These are phyloP conservation scores for Temnothorax curvispinosus DNA, from an alignment of 1,140 invertebrate species.

Conservation along the genomic window DNA sequence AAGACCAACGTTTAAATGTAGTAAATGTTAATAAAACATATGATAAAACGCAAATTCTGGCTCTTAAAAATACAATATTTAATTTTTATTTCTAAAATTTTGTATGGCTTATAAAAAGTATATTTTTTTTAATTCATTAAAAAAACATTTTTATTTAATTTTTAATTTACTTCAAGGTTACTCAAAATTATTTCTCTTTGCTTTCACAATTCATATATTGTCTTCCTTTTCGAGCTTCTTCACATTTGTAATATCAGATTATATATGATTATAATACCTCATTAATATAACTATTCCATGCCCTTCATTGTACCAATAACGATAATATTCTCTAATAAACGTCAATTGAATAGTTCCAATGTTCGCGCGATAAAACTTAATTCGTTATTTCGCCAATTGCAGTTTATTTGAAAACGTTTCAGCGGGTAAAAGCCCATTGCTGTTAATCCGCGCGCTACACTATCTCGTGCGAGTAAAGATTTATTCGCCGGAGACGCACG, in stretches of 20 bases:
- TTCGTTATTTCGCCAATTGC: neutral
- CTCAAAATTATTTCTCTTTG: neutral
- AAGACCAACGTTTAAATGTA: neutral
- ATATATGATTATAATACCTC: neutral
- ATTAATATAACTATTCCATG: neutral
- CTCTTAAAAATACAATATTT: neutral
- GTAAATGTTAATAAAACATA: neutral
- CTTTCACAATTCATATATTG: neutral
- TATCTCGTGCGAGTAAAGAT: neutral
- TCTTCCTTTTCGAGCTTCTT: neutral
- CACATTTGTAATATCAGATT: neutral
- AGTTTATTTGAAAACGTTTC: conserved; percentile 6
- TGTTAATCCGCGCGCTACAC: neutral
- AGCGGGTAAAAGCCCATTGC: neutral
- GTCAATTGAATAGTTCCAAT: neutral
- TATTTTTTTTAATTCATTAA: too few relatives aligned
- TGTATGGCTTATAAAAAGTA: neutral
- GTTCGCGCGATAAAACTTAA: neutral
- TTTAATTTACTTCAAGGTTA: neutral
- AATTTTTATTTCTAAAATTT: neutral
- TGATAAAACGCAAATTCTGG: neutral
- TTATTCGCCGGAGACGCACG: conserved; percentile 1
- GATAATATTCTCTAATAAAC: neutral
- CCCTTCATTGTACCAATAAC: neutral
- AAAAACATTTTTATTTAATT: neutral